These are phyloP conservation scores for Tragelaphus buxtoni DNA, from an alignment of 2,113 vertebrate genomes.

Conservation along the genomic window DNA sequence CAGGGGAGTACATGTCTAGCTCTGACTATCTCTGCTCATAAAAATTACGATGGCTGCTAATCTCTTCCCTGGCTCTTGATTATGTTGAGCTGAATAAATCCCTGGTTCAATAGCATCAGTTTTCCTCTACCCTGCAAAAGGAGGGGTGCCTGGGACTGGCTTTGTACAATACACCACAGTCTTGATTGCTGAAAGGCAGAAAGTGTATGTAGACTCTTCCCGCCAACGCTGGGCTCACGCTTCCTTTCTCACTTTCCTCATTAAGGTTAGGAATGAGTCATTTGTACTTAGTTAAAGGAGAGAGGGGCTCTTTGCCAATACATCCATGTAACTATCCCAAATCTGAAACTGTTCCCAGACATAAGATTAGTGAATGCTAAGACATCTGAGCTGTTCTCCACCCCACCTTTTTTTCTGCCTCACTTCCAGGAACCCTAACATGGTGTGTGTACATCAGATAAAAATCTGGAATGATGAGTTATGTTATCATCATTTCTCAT, in stretches of 20 bases:
- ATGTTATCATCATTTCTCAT: neutral
- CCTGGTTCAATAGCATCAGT: neutral
- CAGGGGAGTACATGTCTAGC: neutral
- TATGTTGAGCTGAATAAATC: neutral
- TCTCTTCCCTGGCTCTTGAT: neutral
- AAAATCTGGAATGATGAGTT: constrained; percentile 21
- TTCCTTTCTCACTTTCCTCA: constrained; percentile 28
- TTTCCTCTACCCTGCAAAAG: neutral
- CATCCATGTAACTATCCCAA: neutral
- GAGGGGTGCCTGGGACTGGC: neutral
- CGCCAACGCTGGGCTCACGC: neutral
- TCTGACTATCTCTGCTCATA: neutral
- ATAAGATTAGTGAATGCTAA: neutral
- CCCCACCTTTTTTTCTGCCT: neutral
- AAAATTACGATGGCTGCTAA: neutral
- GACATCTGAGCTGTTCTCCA: neutral
- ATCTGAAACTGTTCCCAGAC: constrained; percentile 42
- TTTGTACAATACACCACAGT: neutral
- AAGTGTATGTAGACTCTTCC: neutral
- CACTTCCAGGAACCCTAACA: neutral
- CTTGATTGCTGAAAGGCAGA: constrained; percentile 3
- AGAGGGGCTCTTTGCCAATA: constrained; percentile 20
- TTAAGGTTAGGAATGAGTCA: constrained; percentile 46
- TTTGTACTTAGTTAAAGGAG: constrained; percentile 4
- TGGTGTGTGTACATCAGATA: neutral